These are phyloP conservation scores for Rhyzopertha dominica DNA, from an alignment of 1,140 invertebrate genomes.

Conservation along the genomic window DNA sequence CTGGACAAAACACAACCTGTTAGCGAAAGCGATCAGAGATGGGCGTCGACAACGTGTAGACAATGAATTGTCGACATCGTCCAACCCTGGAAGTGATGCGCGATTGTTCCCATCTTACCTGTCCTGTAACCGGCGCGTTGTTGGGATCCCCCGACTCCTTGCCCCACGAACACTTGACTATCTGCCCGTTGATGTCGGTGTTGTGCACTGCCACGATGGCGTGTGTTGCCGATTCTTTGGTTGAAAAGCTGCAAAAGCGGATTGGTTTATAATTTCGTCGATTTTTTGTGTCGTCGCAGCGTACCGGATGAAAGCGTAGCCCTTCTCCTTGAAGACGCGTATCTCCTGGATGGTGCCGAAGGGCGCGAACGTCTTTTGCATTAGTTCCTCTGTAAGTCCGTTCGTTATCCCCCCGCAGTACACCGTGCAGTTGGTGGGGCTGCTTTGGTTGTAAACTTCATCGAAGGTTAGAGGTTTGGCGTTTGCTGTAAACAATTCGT, in stretches of 20 bases:
- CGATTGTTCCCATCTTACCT: slow-evolving; percentile 34
- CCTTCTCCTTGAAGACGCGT: slow-evolving; percentile 98
- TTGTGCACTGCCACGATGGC: slow-evolving; percentile 97
- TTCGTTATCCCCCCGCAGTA: slow-evolving; percentile 96
- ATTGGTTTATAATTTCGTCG: background rate
- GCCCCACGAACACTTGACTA: slow-evolving; percentile 99
- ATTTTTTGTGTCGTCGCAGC: too few relatives aligned
- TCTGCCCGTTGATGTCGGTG: slow-evolving; percentile 91
- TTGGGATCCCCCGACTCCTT: slow-evolving; percentile 83
- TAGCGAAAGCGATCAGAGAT: too few relatives aligned
- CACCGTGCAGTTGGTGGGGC: slow-evolving; percentile 97
- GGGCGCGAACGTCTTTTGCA: slow-evolving; percentile 90
- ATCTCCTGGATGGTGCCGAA: slow-evolving; percentile 96
- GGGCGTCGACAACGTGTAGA: too few relatives aligned
- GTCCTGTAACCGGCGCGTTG: slow-evolving; percentile 47
- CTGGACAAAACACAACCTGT: slow-evolving; percentile 22
- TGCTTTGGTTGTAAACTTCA: slow-evolving; percentile 93
- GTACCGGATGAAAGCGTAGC: slow-evolving; percentile 93
- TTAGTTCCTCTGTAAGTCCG: slow-evolving; percentile 90
- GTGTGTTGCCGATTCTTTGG: slow-evolving; percentile 93
- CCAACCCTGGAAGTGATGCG: too few relatives aligned
- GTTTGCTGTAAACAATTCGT: slow-evolving; percentile 37
- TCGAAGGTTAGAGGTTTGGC: slow-evolving; percentile 59
- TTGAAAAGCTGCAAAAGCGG: slow-evolving; percentile 81
- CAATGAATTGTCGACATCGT: too few relatives aligned